Evolutionary conservation across 2,888 invertebrate genomes (phyloP).

Genomic region (Caenorhabditis uteleia): DNA sequence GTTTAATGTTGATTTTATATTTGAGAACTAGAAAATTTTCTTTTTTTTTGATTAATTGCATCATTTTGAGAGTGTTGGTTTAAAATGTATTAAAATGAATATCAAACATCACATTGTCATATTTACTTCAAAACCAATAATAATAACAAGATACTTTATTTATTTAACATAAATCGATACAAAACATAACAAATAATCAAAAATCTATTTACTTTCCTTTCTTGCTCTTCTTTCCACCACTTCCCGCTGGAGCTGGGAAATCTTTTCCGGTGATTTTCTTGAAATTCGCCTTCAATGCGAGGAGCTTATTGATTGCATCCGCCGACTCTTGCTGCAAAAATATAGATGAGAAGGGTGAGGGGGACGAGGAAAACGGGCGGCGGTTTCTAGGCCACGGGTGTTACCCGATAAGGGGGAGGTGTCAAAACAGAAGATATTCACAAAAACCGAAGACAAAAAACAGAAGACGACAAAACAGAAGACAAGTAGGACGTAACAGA

Average conservation of each 20-base stretch:
- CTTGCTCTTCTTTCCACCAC: conserved; percentile 29
- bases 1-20: no score
- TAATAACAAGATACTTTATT: conserved; percentile 2
- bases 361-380: no score
- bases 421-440: no score
- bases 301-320: conserved; percentile 75
- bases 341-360: no score
- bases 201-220: conserved; percentile 11
- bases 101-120: no score
- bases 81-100: no score
- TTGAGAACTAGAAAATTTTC: background rate
- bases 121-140: background rate
- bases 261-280: conserved; percentile 78
- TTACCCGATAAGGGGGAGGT: background rate
- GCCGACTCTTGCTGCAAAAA: conserved; percentile 71
- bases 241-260: conserved; percentile 68
- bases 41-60: background rate
- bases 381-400: no score
- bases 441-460: no score
- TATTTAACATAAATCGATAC: conserved; percentile 1
- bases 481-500: no score
- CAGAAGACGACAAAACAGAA: no score
- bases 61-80: no score
- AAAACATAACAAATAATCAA: background rate
- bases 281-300: conserved; percentile 79